Evolutionary conservation across 64 coral and sea anemone genomes (phyloP).

Genomic region (Acropora tenuis): DNA sequence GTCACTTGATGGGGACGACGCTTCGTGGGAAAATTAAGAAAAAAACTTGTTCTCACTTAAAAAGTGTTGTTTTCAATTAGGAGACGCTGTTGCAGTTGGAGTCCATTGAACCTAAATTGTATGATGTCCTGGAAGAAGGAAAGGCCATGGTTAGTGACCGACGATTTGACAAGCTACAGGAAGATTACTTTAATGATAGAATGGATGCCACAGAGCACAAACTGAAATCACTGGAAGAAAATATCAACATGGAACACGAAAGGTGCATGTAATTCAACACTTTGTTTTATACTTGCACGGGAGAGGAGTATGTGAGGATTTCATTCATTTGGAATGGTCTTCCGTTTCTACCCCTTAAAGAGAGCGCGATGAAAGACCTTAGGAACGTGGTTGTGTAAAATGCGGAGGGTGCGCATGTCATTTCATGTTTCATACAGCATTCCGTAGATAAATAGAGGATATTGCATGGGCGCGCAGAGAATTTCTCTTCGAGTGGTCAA

Average conservation of each 20-base stretch:
- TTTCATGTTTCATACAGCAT: no score
- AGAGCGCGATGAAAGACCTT: no score
- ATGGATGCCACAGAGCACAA: conserved; percentile 30
- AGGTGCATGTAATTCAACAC: background rate
- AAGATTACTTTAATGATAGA: conserved; percentile 24
- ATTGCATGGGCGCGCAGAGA: no score
- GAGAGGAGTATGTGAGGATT: no score
- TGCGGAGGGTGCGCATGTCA: no score
- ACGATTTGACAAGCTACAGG: conserved; percentile 8
- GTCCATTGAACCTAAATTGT: background rate
- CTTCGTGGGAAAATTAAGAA: background rate
- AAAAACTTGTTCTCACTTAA: background rate
- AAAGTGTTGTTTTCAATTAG: background rate
- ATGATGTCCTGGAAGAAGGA: conserved; percentile 44
- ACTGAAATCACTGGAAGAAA: background rate
- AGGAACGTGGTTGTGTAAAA: no score
- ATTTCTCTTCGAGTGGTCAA: no score
- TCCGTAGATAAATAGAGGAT: no score
- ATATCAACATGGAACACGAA: conserved; percentile 32
- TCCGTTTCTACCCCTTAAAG: no score
- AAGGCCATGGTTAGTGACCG: background rate
- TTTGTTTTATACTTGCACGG: no score
- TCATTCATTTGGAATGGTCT: no score
- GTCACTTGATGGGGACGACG: no score
- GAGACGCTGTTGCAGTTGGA: conserved; percentile 2